These are phyloP conservation scores for Sebastes ruberrimus DNA, from an alignment of 2,797 vertebrate genomes.

Conservation along the genomic window DNA sequence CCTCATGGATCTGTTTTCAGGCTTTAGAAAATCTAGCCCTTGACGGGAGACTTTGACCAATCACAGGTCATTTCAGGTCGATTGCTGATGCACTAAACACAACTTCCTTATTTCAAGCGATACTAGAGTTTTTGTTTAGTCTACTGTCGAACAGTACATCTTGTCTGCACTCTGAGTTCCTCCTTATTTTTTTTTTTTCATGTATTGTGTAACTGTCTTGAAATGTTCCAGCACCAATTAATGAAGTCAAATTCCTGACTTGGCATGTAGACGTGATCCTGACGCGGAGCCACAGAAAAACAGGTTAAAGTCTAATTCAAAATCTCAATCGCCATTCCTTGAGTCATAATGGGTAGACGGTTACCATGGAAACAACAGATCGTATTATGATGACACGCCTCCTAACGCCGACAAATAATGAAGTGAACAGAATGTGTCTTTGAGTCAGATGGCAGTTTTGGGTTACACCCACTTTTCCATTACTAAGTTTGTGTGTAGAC, in stretches of 20 bases:
- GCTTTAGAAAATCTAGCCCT: no score
- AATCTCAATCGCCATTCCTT: neutral
- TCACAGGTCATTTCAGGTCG: no score
- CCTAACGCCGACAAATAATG: neutral
- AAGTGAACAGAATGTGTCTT: neutral
- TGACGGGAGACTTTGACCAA: no score
- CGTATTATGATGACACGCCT: neutral
- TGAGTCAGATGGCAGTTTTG: neutral
- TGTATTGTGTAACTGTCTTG: constrained; percentile 35
- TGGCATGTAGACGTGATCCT: neutral
- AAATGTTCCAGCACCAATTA: constrained; percentile 35
- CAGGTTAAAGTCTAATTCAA: neutral
- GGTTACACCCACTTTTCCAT: neutral
- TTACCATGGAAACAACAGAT: neutral
- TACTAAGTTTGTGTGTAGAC: neutral
- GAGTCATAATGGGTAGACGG: neutral
- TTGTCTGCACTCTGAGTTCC: constrained; percentile 31
- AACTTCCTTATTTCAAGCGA: neutral
- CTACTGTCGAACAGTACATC: neutral
- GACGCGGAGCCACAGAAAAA: constrained; percentile 18
- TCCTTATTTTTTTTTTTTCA: neutral
- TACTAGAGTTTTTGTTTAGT: constrained; percentile 21
- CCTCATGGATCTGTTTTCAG: no score
- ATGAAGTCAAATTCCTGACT: constrained; percentile 38
- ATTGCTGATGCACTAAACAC: neutral